Conservation (phyloP, 2,888 invertebrate species). For the Amblyjoppa fuscipennis region DNA sequence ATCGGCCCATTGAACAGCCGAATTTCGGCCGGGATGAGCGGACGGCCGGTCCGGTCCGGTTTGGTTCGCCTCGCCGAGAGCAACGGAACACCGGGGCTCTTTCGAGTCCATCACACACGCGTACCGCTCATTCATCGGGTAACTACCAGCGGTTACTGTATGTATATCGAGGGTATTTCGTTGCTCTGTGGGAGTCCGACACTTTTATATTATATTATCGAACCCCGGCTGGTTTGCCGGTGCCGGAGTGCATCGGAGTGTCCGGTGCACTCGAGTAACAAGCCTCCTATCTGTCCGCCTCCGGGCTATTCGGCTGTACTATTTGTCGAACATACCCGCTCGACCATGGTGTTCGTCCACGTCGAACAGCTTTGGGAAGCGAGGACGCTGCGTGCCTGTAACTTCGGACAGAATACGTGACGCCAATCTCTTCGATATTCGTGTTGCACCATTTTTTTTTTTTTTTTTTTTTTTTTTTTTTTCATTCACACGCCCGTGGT, state of each 20-base stretch:
- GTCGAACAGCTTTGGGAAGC: background rate
- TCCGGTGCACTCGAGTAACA: slow-evolving; percentile 8
- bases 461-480: slow-evolving; percentile 3
- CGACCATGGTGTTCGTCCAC: background rate
- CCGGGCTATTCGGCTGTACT: background rate
- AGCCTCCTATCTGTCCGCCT: slow-evolving; percentile 1
- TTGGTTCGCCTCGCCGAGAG: slow-evolving; percentile 25
- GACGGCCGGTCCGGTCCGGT: slow-evolving; percentile 45
- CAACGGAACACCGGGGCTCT: slow-evolving; percentile 13
- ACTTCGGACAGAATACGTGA: background rate
- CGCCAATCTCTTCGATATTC: slow-evolving; percentile 5
- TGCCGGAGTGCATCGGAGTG: background rate
- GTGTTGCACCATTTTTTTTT: background rate
- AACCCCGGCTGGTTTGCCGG: background rate
- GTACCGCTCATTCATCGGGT: background rate
- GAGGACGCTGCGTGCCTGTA: slow-evolving; percentile 2
- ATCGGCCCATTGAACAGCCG: slow-evolving; percentile 69
- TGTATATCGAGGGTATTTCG: background rate
- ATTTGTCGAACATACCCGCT: slow-evolving; percentile 32
- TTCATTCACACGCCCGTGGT: background rate
- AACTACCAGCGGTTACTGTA: slow-evolving; percentile 10
- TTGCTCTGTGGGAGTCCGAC: background rate
- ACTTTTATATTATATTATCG: slow-evolving; percentile 33
- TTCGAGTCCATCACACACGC: slow-evolving; percentile 8
- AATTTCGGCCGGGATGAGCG: slow-evolving; percentile 59